Conservation (phyloP, 2,113 vertebrate species). For the Nesogale talazaci region DNA sequence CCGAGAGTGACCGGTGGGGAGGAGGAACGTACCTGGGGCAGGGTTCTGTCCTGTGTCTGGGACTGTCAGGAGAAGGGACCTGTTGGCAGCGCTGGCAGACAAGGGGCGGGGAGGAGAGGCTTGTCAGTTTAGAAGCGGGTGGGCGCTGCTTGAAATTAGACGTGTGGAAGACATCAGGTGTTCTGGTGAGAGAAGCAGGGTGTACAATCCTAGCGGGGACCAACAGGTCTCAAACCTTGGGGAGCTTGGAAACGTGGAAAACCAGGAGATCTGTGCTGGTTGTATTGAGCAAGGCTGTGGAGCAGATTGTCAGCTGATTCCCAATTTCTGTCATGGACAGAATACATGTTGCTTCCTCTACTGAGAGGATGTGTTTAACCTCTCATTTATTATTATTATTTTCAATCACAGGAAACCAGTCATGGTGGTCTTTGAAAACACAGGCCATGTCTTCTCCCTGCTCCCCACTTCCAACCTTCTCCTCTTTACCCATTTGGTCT, state of each 20-base stretch:
- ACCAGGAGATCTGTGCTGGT: rapidly evolving
- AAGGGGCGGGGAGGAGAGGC: background rate
- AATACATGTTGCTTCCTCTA: background rate
- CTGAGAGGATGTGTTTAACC: background rate
- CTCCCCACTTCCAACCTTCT: background rate
- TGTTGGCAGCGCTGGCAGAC: background rate
- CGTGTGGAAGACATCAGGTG: background rate
- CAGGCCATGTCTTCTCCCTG: background rate
- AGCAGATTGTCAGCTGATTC: background rate
- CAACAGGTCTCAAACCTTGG: background rate
- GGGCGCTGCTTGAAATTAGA: background rate
- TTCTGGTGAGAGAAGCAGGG: background rate
- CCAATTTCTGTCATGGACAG: background rate
- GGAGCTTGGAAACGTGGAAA: background rate
- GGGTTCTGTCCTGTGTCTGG: background rate
- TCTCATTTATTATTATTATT: background rate
- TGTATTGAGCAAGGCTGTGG: background rate
- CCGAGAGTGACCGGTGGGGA: background rate
- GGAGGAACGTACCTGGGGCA: background rate
- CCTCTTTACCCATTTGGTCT: background rate
- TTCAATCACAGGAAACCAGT: background rate
- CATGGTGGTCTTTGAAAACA: background rate
- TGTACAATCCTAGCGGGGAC: background rate
- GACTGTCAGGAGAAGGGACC: background rate
- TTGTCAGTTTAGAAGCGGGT: background rate